Evolutionary conservation across 2,797 vertebrate species (phyloP).

Genomic region (Epinephelus malabaricus): DNA sequence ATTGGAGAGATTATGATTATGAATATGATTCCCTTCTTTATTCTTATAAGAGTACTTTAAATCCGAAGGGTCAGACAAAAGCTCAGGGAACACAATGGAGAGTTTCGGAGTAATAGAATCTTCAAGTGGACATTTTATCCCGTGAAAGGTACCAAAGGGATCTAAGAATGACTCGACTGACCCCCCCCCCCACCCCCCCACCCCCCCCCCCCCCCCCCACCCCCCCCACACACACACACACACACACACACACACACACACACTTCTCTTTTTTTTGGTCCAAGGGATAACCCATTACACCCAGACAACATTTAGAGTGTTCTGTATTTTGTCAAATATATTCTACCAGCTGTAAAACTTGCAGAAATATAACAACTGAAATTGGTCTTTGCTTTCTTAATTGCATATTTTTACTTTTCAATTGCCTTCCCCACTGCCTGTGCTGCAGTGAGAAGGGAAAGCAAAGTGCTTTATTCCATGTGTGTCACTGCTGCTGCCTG

Average conservation of each 20-base stretch:
- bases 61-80: constrained; percentile 77
- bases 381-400: constrained; percentile 28
- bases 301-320: constrained; percentile 2
- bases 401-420: constrained; percentile 26
- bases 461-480: constrained; percentile 35
- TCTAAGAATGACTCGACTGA: constrained; percentile 17
- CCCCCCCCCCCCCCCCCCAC: too few species aligned
- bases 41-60: constrained; percentile 79
- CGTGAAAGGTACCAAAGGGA: constrained; percentile 47
- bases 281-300: constrained; percentile 22
- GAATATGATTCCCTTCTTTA: constrained; percentile 84
- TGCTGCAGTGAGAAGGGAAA: constrained; percentile 25
- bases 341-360: constrained; percentile 23
- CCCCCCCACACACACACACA: too few species aligned
- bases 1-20: constrained; percentile 85
- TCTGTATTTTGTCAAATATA: constrained; percentile 22
- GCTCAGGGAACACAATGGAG: constrained; percentile 66
- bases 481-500: constrained; percentile 35
- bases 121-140: constrained; percentile 77
- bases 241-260: too few species aligned
- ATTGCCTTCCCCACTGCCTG: neutral
- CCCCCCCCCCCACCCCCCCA: neutral
- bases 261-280: neutral
- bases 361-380: constrained; percentile 8
- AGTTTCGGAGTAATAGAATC: constrained; percentile 77